Conservation (phyloP, 92 coral and sea anemone species). For the Plumapathes pennacea region DNA sequence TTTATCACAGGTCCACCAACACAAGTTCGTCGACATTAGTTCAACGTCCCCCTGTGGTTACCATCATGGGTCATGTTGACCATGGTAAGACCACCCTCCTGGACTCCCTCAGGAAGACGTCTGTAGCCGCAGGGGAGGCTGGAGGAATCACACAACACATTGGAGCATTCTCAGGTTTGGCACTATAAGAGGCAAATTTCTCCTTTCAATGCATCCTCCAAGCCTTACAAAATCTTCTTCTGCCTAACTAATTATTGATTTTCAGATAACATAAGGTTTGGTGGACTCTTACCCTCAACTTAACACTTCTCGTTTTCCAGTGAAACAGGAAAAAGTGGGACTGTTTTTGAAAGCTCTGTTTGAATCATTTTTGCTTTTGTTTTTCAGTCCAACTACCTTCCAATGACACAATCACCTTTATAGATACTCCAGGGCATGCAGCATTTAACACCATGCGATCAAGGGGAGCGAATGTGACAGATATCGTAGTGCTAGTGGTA, state of each 20-base stretch:
- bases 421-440: conserved; percentile 99
- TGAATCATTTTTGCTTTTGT: not conserved
- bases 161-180: conserved; percentile 92
- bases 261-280: not conserved
- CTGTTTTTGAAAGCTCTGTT: no score
- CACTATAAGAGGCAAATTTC: not conserved
- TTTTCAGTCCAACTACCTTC: conserved; percentile 65
- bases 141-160: conserved; percentile 99
- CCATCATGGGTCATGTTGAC: conserved; percentile 99
- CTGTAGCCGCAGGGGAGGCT: conserved; percentile 90
- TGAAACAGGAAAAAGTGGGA: no score
- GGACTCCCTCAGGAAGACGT: conserved; percentile 79
- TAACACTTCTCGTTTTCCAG: no score
- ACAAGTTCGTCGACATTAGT: conserved; percentile 11
- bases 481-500: conserved; percentile 89
- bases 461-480: conserved; percentile 97
- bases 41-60: conserved; percentile 92
- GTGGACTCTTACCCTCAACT: no score
- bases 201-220: not conserved
- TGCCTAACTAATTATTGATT: not conserved
- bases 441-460: conserved; percentile 98
- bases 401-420: conserved; percentile 79
- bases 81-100: conserved; percentile 95
- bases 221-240: no score
- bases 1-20: no score